Conservation (phyloP, 2,797 vertebrate species). For the Melanotaenia parkinsoni region DNA sequence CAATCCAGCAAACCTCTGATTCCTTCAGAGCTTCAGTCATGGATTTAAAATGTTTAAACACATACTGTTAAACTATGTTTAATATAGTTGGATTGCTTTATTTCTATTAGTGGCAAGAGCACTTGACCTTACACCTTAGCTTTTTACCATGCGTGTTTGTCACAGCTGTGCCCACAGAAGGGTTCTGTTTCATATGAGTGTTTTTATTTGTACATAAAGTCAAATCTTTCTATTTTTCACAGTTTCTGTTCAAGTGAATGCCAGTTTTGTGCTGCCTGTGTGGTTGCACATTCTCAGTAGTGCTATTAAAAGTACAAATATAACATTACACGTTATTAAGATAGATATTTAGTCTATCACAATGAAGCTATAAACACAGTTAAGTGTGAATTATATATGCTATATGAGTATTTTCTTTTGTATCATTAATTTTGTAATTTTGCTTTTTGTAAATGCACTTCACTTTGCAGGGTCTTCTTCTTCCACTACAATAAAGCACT, state of each 20-base stretch:
- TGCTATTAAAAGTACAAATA: constrained; percentile 75
- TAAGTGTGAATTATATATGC: constrained; percentile 65
- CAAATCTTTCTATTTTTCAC: constrained; percentile 5
- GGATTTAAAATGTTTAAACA: background rate
- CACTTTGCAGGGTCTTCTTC: constrained; percentile 61
- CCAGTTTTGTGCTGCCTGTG: constrained; percentile 41
- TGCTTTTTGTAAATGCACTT: constrained; percentile 58
- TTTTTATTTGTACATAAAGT: constrained; percentile 11
- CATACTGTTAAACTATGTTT: background rate
- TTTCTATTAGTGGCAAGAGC: background rate
- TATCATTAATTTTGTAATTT: constrained; percentile 2
- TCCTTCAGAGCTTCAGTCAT: constrained; percentile 3
- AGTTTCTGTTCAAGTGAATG: constrained; percentile 60
- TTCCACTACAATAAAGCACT: constrained; percentile 92
- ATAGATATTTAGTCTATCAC: constrained; percentile 68
- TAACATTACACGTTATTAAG: constrained; percentile 57
- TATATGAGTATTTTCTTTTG: constrained; percentile 56
- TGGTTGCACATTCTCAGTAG: constrained; percentile 65
- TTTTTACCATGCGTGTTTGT: background rate
- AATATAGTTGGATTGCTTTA: background rate
- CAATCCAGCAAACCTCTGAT: background rate
- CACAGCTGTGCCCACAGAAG: constrained; percentile 3
- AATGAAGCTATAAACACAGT: constrained; percentile 78
- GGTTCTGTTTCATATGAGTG: constrained; percentile 8
- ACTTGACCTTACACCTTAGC: background rate